Percentiles rank a stretch among this genome's conserved stretches.
phyloP scores from a whole-genome alignment of 2,888 invertebrate species.

The Apeira syringaria region DNA sequence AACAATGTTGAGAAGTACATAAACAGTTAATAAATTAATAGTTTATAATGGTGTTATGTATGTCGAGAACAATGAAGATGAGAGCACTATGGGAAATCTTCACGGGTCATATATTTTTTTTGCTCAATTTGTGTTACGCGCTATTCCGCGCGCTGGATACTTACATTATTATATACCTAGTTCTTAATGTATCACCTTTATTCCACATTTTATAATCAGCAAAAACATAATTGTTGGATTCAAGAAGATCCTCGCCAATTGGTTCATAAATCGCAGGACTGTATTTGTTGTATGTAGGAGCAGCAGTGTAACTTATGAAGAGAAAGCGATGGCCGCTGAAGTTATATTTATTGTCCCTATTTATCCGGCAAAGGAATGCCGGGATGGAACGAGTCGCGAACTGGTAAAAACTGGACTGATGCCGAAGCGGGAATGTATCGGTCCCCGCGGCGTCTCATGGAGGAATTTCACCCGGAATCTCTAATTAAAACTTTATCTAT shows the following conservation, averaged over 20 bases:
- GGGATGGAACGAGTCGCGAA: constrained; percentile 61
- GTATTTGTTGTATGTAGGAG: constrained; percentile 36
- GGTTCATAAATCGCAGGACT: constrained; percentile 33
- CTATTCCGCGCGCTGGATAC: constrained; percentile 19
- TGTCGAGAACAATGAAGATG: constrained; percentile 74
- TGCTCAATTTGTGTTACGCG: constrained; percentile 21
- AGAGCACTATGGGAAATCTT: constrained; percentile 64
- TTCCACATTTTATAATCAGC: no score
- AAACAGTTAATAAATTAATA: constrained; percentile 56
- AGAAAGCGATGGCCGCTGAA: constrained; percentile 57
- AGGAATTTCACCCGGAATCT: constrained; percentile 78
- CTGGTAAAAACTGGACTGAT: constrained; percentile 71
- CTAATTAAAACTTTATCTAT: constrained; percentile 83
- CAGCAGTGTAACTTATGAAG: constrained; percentile 39
- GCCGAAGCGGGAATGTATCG: constrained; percentile 76
- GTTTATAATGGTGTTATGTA: constrained; percentile 54
- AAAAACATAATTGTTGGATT: constrained; percentile 22
- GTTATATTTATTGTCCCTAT: constrained; percentile 67
- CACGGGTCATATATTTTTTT: constrained; percentile 55
- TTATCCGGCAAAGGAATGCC: constrained; percentile 57
- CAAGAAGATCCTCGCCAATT: constrained; percentile 36
- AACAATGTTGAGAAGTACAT: constrained; percentile 75
- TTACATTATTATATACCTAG: constrained; percentile 14
- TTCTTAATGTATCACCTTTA: no score
- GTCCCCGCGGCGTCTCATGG: constrained; percentile 55